Conservation (phyloP, 2,888 invertebrate genomes). For the Spilosoma lubricipeda region DNA sequence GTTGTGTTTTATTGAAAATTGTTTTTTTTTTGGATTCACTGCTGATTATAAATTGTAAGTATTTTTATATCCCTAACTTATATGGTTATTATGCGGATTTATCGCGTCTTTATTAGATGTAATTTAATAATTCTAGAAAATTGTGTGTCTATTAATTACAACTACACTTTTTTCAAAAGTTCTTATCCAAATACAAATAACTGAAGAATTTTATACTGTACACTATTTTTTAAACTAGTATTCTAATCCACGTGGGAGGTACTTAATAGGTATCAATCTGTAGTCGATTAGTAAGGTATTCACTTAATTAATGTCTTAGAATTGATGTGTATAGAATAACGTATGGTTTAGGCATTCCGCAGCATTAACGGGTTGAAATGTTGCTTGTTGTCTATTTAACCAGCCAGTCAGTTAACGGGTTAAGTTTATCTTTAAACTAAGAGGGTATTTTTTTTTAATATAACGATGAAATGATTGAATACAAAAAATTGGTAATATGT, state of each 20-base stretch:
- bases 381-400: neutral
- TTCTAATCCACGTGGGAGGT: conserved; percentile 20
- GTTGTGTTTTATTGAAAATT: conserved; percentile 25
- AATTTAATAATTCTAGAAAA: neutral
- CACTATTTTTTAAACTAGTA: neutral
- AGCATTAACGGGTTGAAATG: conserved; percentile 11
- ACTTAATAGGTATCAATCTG: conserved; percentile 12
- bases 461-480: neutral
- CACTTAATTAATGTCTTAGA: conserved; percentile 16
- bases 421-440: neutral
- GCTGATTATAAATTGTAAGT: conserved; percentile 32
- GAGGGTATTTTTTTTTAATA: neutral
- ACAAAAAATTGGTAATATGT: too few species aligned
- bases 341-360: conserved; percentile 12
- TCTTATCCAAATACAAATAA: neutral
- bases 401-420: neutral
- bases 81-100: neutral
- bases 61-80: neutral
- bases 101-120: neutral
- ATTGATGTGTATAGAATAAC: conserved; percentile 18
- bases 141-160: neutral
- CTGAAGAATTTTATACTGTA: neutral
- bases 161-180: neutral
- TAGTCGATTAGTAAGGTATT: conserved; percentile 10
- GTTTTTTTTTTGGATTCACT: conserved; percentile 31